These are phyloP conservation scores for Platyscapa corneri DNA, from an alignment of 1,140 invertebrate species.

Conservation along the genomic window DNA sequence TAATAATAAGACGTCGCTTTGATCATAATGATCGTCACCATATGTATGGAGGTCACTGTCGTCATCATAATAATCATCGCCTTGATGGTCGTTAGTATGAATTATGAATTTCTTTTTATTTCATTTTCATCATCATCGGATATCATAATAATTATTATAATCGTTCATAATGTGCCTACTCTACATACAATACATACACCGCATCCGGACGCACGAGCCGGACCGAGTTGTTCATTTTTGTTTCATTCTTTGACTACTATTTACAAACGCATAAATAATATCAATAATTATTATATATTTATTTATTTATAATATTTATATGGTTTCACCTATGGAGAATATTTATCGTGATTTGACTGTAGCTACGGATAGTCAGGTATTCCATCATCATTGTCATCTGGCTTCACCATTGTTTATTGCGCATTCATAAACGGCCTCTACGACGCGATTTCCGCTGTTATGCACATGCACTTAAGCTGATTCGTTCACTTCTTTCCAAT, in stretches of 20 bases:
- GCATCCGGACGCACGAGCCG: constrained; percentile 58
- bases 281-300: constrained; percentile 69
- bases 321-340: constrained; percentile 52
- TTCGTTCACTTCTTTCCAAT: not conserved
- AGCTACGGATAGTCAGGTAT: constrained; percentile 53
- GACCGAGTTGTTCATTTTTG: constrained; percentile 49
- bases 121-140: constrained; percentile 54
- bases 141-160: constrained; percentile 66
- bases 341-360: constrained; percentile 49
- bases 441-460: constrained; percentile 19
- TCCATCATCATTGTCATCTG: constrained; percentile 37
- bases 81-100: constrained; percentile 66
- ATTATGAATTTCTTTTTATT: constrained; percentile 59
- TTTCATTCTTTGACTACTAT: constrained; percentile 69
- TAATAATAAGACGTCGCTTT: constrained; percentile 50
- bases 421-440: constrained; percentile 2
- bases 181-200: constrained; percentile 75
- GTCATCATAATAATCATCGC: constrained; percentile 59
- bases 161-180: constrained; percentile 69
- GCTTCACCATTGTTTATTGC: constrained; percentile 31
- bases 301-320: constrained; percentile 72
- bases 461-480: not conserved
- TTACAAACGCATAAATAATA: constrained; percentile 76
- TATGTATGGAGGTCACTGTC: constrained; percentile 54
- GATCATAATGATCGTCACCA: constrained; percentile 45